A percentile compares a stretch with the other conserved stretches of the same genome.
Conservation (phyloP, 2,888 invertebrate genomes). For the Zaprionus lineosus region DNA sequence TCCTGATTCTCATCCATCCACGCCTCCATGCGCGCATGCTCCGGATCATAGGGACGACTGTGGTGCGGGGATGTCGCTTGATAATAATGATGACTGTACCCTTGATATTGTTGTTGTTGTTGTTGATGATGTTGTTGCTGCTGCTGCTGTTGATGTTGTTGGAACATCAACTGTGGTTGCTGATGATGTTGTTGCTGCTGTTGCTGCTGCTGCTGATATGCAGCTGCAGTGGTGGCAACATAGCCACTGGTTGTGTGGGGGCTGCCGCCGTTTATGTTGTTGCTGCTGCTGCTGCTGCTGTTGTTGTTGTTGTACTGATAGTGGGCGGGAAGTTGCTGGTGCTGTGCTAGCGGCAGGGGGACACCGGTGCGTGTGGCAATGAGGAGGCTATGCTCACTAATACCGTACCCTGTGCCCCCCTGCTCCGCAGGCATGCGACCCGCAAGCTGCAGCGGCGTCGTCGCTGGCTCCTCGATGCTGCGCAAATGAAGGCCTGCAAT, state of each 20-base stretch:
- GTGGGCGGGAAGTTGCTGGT: slow-evolving; percentile 67
- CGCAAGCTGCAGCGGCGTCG: slow-evolving; percentile 81
- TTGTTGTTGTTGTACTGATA: slow-evolving; percentile 51
- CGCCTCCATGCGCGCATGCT: slow-evolving; percentile 94
- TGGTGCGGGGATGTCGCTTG: slow-evolving; percentile 73
- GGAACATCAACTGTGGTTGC: slow-evolving; percentile 26
- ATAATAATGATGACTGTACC: slow-evolving; percentile 55
- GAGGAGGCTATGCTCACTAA: slow-evolving; percentile 84
- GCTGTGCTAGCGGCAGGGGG: slow-evolving; percentile 81
- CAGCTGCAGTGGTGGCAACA: slow-evolving; percentile 61
- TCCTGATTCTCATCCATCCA: slow-evolving; percentile 99
- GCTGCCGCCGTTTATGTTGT: slow-evolving; percentile 18
- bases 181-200: slow-evolving; percentile 40
- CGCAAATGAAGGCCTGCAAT: slow-evolving; percentile 91
- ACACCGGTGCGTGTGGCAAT: slow-evolving; percentile 83
- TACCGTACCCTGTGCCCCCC: slow-evolving; percentile 86
- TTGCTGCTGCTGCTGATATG: slow-evolving; percentile 52
- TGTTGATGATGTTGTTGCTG: slow-evolving; percentile 45
- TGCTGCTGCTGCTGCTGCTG: slow-evolving; percentile 28
- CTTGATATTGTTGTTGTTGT: slow-evolving; percentile 53
- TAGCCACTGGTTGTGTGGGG: slow-evolving; percentile 27
- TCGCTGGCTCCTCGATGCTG: slow-evolving; percentile 92
- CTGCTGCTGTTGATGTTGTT: slow-evolving; percentile 32
- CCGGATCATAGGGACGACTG: slow-evolving; percentile 88
- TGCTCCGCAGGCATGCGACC: slow-evolving; percentile 85